Base-by-base conservation (phyloP, 2,888 invertebrate species). In the Dascillus cervinus region DNA sequence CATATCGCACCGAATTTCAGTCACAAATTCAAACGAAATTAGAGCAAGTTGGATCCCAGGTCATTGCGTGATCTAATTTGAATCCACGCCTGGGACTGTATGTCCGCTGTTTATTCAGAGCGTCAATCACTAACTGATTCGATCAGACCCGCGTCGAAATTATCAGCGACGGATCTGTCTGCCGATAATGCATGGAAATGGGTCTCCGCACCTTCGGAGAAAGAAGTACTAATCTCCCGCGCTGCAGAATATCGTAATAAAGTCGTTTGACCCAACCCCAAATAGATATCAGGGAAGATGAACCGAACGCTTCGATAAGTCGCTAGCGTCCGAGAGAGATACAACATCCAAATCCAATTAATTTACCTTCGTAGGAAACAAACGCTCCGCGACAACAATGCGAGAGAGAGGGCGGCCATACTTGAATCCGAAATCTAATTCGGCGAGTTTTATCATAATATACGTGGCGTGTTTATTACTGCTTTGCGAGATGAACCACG, bases 301-400 rank as follows among this genome's bases (percentile, higher is more conserved):
- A 39, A 36, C 26, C 31, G 26, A 43, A 32, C 37, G 34, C 21
- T 15, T 6, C 17, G 19, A 21, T 14, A 20, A 9, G 19, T 12
- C 26, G 27, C 11, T n/a, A n/a, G 26, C 11, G 14, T 11, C 21
- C 13, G 35, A 37, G 25, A 31, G 34, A 37, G 43, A 41, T 19
- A 25, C 24, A 21, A 29, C 31, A 34, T 31, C 35, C n/a, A 47
- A 49, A 51, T 49, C 48, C 51, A 51, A 51, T 51, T 51, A 51
- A 51, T 51, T 51, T 48, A 51, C 50, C 49, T 51, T 48, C 41
- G 39, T 37, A 36, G 30, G 44, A 41, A 44, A 48, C 47, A 47
- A 47, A 49, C 50, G 47, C 44, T 38, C 34, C 43, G 36, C 47
- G 46, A 49, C 47, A 47, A 49, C 45, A 48, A 45, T 44, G 41